Conservation (phyloP, 92 coral and sea anemone species). For the Chrysogorgia sp. region DNA sequence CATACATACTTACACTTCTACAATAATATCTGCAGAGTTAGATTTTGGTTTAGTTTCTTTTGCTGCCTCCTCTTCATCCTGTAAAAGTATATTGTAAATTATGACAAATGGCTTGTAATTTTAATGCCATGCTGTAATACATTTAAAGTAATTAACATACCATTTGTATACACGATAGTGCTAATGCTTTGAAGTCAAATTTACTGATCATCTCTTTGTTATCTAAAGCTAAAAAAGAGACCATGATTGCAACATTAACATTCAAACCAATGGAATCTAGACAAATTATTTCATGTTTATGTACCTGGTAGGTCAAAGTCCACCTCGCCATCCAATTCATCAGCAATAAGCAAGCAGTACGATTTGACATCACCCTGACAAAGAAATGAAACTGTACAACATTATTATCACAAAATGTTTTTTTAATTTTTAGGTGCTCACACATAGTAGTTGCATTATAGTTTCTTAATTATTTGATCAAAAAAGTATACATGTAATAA, state of each 20-base stretch:
- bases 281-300: no score
- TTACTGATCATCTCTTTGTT: conserved; percentile 77
- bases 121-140: neutral
- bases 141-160: neutral
- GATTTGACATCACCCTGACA: conserved; percentile 70
- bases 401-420: no score
- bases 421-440: no score
- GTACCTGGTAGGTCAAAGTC: conserved; percentile 92
- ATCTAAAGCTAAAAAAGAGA: conserved; percentile 73
- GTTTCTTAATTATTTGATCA: neutral
- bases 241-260: no score
- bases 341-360: conserved; percentile 82
- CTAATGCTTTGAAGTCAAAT: conserved; percentile 83
- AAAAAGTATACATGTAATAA: neutral
- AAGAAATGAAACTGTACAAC: no score
- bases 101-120: neutral
- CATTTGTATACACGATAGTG: conserved; percentile 71
- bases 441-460: no score
- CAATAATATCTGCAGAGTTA: conserved; percentile 65
- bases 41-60: neutral
- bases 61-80: conserved; percentile 11
- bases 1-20: conserved; percentile 82
- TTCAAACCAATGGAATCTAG: neutral
- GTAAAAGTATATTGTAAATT: neutral
- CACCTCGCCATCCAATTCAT: conserved; percentile 90